Conservation (phyloP, 1,140 invertebrate genomes). For the Bacillus rossius region DNA sequence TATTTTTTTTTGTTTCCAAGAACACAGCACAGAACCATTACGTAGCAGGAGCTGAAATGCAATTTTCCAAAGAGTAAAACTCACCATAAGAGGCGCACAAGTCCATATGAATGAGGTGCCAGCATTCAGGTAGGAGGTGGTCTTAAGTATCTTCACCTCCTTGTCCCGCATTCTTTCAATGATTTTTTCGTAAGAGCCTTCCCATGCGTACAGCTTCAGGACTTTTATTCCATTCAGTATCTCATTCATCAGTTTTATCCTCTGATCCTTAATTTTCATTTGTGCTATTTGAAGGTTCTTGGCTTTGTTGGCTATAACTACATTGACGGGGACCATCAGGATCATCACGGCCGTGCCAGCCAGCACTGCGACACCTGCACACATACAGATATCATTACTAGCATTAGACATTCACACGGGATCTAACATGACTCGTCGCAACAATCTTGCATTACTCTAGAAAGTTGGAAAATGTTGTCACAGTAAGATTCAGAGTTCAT, state of each 20-base stretch:
- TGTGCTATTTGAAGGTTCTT: slow-evolving; percentile 39
- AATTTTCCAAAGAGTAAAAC: too few relatives aligned
- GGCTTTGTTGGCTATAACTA: slow-evolving; percentile 43
- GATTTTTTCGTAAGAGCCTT: slow-evolving; percentile 38
- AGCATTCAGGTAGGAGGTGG: slow-evolving; percentile 41
- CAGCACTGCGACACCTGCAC: slow-evolving; percentile 47
- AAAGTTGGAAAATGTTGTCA: too few relatives aligned
- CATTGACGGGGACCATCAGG: slow-evolving; percentile 49
- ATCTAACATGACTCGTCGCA: too few relatives aligned
- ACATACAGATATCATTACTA: too few relatives aligned
- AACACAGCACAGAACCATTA: too few relatives aligned
- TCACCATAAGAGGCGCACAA: slow-evolving; percentile 50
- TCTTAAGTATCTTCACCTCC: slow-evolving; percentile 38
- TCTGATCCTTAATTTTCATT: slow-evolving; percentile 45
- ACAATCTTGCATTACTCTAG: too few relatives aligned
- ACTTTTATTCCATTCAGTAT: slow-evolving; percentile 49
- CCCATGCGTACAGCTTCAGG: slow-evolving; percentile 43
- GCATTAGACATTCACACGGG: too few relatives aligned
- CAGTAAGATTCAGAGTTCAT: too few relatives aligned
- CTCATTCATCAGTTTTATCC: slow-evolving; percentile 54
- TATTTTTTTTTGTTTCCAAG: too few relatives aligned
- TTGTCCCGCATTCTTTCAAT: slow-evolving; percentile 35
- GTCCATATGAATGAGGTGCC: slow-evolving; percentile 50
- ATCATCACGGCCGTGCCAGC: slow-evolving; percentile 53
- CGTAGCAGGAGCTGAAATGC: too few relatives aligned